Conservation (phyloP, 2,888 invertebrate species). For the Pachymerium ferrugineum region DNA sequence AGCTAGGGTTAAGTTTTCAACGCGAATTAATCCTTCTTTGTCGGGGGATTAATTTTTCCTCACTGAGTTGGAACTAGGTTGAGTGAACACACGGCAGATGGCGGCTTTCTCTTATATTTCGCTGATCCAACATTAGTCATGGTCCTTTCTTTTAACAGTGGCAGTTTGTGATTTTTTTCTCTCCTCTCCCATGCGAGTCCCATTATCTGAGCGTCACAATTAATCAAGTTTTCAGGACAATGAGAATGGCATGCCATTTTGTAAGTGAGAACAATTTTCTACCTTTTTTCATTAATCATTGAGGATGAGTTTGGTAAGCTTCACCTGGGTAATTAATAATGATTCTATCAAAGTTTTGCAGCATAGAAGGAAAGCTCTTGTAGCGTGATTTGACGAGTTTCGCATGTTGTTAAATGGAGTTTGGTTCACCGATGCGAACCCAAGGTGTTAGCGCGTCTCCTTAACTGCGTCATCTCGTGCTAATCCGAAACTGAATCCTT, state of each 20-base stretch:
- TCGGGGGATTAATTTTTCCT: not conserved
- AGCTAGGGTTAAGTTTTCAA: constrained; percentile 11
- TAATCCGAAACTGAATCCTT: not conserved
- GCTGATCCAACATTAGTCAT: not conserved
- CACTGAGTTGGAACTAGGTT: not conserved
- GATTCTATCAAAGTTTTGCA: too few species aligned
- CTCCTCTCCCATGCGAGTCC: not conserved
- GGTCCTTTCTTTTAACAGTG: not conserved
- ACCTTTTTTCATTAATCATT: constrained; percentile 3
- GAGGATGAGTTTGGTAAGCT: not conserved
- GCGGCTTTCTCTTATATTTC: not conserved
- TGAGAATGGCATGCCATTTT: not conserved
- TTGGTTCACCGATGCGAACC: not conserved
- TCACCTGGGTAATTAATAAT: not conserved
- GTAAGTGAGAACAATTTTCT: not conserved
- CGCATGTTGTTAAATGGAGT: not conserved
- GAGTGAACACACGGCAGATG: not conserved
- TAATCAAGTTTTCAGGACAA: not conserved
- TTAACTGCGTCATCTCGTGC: constrained; percentile 1
- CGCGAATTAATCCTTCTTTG: constrained; percentile 2
- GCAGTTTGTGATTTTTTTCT: not conserved
- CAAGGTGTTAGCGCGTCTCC: not conserved
- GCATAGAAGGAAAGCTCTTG: not conserved
- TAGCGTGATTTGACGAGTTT: not conserved
- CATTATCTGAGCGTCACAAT: too few species aligned